Evolutionary conservation across 2,797 vertebrate species (phyloP), one percentile per base, ranked within the genome.

Genomic region (Siniperca undulata): DNA sequence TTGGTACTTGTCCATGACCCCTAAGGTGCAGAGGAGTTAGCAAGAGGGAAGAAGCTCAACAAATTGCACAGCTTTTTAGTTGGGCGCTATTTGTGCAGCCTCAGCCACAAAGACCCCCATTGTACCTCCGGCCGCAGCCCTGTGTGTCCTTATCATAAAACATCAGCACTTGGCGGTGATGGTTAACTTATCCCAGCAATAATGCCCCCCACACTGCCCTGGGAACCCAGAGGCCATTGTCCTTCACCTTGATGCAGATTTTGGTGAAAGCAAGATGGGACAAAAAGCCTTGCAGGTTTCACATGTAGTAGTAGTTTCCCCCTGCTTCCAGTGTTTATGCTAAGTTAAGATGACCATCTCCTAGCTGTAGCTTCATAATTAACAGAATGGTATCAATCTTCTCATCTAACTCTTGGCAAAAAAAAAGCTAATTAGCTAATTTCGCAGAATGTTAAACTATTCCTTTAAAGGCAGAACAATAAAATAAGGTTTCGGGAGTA

Each of bases 141-240:
- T 22, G 27, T 86, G 80, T 72, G 85, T 87, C 84, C 87, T 94
- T 95, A 94, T 95, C 93, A 76, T 74, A 68, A 86, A 90, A 88
- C 90, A 94, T 95, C 94, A 86, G 91, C 92, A 88, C 91, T 94
- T 82, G 83, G 91, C 60, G 65, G 68, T 40, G 19, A 81, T 75
- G 89, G 93, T 93, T 94, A 94, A 94, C 92, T 83, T 90, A 88
- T 75, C 87, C 83, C 85, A 24, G 79, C 17, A 2, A 72, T 81
- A 78, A 81, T 88, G 77, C 88, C 92, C 87, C 86, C 89, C 68
- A n/a, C 88, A n/a, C 81, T 80, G 90, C 90, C 88, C 78, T 94
- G 94, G 92, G 94, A 95, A 95, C 88, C 90, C 65, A n/a, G 60
- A 34, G 42, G 79, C 85, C 86, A 87, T 95, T 94, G 93, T 94